Evolutionary conservation across 2,797 vertebrate genomes (phyloP), one percentile per base, ranked within the genome.

Genomic region (Trematomus bernacchii): DNA sequence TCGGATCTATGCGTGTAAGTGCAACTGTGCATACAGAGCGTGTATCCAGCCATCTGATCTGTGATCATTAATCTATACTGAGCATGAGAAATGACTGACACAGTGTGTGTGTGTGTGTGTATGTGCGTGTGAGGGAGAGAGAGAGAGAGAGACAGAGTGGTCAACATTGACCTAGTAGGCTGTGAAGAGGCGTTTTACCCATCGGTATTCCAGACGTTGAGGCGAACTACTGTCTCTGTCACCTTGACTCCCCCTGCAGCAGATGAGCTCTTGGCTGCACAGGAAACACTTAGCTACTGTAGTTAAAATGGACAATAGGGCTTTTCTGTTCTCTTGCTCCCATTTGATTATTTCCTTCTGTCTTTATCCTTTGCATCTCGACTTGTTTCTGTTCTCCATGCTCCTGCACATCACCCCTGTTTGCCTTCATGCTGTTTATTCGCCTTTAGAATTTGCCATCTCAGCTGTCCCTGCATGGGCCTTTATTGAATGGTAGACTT

Each of bases 131-230:
- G 60, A 15, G 63, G 46, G 27, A 33, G 53, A 30, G 43, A 1
- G 18, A 30, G 43, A 1, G 18, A 13, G 42, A 23, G 55, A 71
- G 71, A 75, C 37, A 74, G 84, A 73, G 86, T 83, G 86, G 85
- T 91, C 87, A 91, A 60, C 85, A 72, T 54, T 91, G 89, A 87
- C 87, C 88, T 46, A 66, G 76, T 69, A 76, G 77, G 71, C 71
- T 77, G 73, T 64, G 71, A 84, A 73, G 79, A 80, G 73, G 61
- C 78, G 79, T 78, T 76, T 68, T 79, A 70, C 78, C 90, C 84
- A 93, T 93, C 88, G 84, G 91, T 93, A 91, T 93, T 93, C 91
- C 82, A 90, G 87, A 90, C 85, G 55, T 87, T 62, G 73, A 90
- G 80, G 82, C 83, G 85, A 86, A 86, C 83, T 81, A 86, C 87